Conservation (phyloP, 2,113 vertebrate genomes). For the Morone chrysops region DNA sequence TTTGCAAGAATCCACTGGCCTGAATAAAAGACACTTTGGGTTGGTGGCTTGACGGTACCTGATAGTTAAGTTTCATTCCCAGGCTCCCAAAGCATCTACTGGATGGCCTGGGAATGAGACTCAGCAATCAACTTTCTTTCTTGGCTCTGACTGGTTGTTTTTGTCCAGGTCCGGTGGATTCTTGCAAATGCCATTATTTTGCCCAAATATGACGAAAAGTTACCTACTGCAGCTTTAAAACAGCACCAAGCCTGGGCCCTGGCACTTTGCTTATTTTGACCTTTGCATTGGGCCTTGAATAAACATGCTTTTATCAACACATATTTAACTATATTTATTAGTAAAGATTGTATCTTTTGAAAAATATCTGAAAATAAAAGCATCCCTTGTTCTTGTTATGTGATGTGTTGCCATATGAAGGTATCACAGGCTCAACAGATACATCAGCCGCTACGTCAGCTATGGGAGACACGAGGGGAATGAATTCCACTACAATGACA, state of each 20-base stretch:
- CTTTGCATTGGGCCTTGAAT: neutral
- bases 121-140: too few species aligned
- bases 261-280: neutral
- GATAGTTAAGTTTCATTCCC: too few species aligned
- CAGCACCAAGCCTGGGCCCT: neutral
- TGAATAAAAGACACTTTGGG: too few species aligned
- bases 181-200: too few species aligned
- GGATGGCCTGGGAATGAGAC: too few species aligned
- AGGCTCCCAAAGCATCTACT: too few species aligned
- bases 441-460: slow-evolving; percentile 61
- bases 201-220: too few species aligned
- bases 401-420: slow-evolving; percentile 33
- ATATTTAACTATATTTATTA: neutral
- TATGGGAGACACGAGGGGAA: slow-evolving; percentile 82
- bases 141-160: too few species aligned
- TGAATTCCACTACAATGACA: slow-evolving; percentile 78
- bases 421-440: slow-evolving; percentile 38
- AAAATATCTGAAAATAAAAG: neutral
- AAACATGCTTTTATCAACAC: neutral
- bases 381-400: neutral
- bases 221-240: too few species aligned
- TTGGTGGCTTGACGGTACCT: too few species aligned
- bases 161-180: too few species aligned
- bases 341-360: neutral
- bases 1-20: too few species aligned